phyloP scores from a whole-genome alignment of 2,888 invertebrate genomes.

The Drosophila tripunctata region DNA sequence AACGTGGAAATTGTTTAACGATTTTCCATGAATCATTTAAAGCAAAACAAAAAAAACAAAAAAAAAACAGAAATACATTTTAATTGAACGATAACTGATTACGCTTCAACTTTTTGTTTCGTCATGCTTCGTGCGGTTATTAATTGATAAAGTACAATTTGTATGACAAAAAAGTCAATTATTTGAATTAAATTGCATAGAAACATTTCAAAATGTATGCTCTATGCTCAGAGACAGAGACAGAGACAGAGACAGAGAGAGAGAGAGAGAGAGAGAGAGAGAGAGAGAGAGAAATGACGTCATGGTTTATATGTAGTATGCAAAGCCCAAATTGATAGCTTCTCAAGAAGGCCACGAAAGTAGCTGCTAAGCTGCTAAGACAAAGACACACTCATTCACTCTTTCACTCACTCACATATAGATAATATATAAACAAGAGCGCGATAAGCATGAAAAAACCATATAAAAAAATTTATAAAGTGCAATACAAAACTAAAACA shows the following conservation, averaged over 20 bases:
- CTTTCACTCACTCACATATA: background rate
- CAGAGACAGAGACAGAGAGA: too few species aligned
- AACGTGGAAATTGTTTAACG: constrained; percentile 15
- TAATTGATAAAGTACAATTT: constrained; percentile 59
- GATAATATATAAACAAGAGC: constrained; percentile 20
- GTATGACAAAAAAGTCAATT: constrained; percentile 29
- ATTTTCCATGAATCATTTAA: constrained; percentile 44
- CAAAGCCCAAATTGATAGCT: constrained; percentile 5
- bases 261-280: too few species aligned
- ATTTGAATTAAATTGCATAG: constrained; percentile 30
- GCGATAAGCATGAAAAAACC: constrained; percentile 49
- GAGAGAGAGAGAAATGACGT: constrained; percentile 45
- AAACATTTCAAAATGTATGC: background rate
- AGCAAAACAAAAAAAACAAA: background rate
- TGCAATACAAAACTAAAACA: constrained; percentile 59
- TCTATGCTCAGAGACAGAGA: constrained; percentile 18
- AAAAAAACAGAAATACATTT: background rate
- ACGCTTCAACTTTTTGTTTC: constrained; percentile 29
- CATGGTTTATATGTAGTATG: constrained; percentile 26
- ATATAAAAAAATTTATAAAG: constrained; percentile 53
- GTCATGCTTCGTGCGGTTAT: constrained; percentile 64
- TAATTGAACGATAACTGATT: constrained; percentile 35
- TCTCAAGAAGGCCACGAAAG: constrained; percentile 22
- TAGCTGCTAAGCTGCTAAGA: constrained; percentile 15
- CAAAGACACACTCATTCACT: background rate